phyloP scores from a whole-genome alignment of 2,888 invertebrate genomes.

The Leptopilina syphax region DNA sequence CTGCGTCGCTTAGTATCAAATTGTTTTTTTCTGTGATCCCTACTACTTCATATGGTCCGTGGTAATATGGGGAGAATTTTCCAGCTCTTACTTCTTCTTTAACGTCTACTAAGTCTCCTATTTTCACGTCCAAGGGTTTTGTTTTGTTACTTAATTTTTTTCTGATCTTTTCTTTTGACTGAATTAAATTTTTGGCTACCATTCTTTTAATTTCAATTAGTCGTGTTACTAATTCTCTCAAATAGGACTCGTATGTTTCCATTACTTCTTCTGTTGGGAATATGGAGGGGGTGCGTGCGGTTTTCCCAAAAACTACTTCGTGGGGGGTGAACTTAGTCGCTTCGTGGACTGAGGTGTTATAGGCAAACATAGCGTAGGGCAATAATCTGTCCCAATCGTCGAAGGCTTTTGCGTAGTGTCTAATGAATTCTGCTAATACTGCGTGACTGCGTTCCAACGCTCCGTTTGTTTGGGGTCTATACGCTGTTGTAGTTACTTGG shows the following conservation, averaged over 20 bases:
- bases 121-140: too few relatives aligned
- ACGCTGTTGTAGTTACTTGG: neutral
- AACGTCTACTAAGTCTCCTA: too few relatives aligned
- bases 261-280: neutral
- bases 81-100: neutral
- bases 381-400: neutral
- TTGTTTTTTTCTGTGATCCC: slow-evolving; percentile 1
- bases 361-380: neutral
- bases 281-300: neutral
- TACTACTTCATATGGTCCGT: neutral
- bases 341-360: neutral
- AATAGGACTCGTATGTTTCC: neutral
- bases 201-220: too few relatives aligned
- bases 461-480: neutral
- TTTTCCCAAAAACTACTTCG: neutral
- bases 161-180: too few relatives aligned
- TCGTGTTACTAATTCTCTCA: neutral
- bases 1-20: neutral
- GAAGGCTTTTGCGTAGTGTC: neutral
- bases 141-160: too few relatives aligned
- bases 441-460: neutral
- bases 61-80: neutral
- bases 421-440: neutral
- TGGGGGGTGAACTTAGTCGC: neutral
- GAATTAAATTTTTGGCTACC: too few relatives aligned